A percentile compares a stretch with the other conserved stretches of the same genome.
These are phyloP conservation scores for Conomelus anceps DNA, from an alignment of 2,888 invertebrate genomes.

Conservation along the genomic window DNA sequence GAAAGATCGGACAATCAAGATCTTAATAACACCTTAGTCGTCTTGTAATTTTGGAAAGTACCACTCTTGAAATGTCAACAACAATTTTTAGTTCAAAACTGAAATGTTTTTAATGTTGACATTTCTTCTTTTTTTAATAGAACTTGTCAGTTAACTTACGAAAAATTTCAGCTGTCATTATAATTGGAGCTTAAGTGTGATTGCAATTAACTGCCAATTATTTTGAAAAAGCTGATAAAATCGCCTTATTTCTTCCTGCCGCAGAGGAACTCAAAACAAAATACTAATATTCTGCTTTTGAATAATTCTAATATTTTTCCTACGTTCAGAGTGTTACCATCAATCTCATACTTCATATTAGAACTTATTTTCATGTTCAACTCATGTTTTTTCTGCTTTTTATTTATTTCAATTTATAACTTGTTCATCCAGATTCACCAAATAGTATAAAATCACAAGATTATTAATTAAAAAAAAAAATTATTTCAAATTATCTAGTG, in stretches of 20 bases:
- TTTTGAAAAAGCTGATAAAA: not conserved
- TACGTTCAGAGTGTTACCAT: too few species aligned
- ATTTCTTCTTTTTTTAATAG: not conserved
- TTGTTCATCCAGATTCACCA: too few species aligned
- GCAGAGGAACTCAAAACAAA: not conserved
- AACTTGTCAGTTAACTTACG: not conserved
- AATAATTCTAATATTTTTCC: not conserved
- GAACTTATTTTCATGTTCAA: too few species aligned
- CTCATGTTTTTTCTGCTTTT: too few species aligned
- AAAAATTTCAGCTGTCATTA: not conserved
- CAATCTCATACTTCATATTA: not conserved
- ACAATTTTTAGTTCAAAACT: not conserved
- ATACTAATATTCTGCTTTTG: too few species aligned
- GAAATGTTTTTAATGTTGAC: not conserved
- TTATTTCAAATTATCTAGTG: too few species aligned
- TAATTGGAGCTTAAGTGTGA: not conserved
- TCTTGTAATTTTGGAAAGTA: not conserved
- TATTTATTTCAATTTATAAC: too few species aligned
- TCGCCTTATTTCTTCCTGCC: not conserved
- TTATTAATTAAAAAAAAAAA: too few species aligned
- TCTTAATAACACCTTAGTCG: not conserved
- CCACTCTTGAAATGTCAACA: not conserved
- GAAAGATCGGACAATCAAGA: not conserved
- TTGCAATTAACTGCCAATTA: not conserved
- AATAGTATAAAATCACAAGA: too few species aligned